phyloP scores from a whole-genome alignment of 1,140 invertebrate genomes.

The Monomorium pharaonis region DNA sequence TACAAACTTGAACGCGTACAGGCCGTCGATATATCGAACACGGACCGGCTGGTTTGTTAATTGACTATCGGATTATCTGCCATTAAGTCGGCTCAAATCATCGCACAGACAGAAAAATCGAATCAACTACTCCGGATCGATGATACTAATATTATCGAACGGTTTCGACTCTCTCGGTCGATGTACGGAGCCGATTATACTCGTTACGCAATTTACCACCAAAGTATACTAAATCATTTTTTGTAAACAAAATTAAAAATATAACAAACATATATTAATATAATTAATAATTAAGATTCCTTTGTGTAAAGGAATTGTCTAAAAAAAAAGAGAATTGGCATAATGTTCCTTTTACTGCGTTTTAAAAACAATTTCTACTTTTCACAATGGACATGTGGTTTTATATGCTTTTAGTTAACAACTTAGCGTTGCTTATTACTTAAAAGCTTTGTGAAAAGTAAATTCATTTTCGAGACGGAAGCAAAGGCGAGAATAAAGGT shows the following conservation, averaged over 20 bases:
- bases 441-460: constrained; percentile 19
- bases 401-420: background rate
- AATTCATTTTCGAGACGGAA: background rate
- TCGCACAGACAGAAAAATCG: constrained; percentile 25
- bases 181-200: background rate
- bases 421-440: background rate
- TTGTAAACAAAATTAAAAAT: background rate
- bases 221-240: background rate
- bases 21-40: constrained; percentile 16
- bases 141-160: constrained; percentile 18
- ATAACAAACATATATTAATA: background rate
- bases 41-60: constrained; percentile 42
- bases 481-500: background rate
- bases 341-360: background rate
- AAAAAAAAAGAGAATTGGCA: background rate
- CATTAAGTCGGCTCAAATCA: constrained; percentile 48
- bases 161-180: background rate
- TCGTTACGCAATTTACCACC: background rate
- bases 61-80: constrained; percentile 45
- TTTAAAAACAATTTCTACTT: background rate
- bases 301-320: background rate
- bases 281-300: background rate
- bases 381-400: background rate
- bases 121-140: background rate
- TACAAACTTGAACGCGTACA: constrained; percentile 9